Base-by-base conservation (phyloP, 2,797 vertebrate species). In the Myotis myotis region DNA sequence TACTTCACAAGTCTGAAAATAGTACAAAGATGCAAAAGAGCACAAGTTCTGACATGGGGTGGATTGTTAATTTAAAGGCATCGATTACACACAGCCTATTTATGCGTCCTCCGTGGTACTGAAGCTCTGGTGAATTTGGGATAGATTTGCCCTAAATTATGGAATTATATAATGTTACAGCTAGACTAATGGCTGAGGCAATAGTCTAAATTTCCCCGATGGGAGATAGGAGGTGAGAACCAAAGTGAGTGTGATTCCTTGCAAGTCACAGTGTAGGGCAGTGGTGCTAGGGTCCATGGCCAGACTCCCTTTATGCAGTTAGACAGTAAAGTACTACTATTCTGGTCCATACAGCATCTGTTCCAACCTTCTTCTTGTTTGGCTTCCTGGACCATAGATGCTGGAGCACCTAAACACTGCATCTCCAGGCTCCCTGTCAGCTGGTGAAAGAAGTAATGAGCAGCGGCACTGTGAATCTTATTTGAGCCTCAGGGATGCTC, bases 1-100 rank as follows among this genome's bases (percentile, higher is more conserved):
- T 51, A 53, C 23, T 86, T 94, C 22, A 74, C 12, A 90, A 83
- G 87, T 70, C 87, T 93, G n/a, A 82, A 91, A 94, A 89, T 60
- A 79, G 28, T 49, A 60, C 9, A 13, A 53, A 30, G 13, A 94
- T 51, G 30, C 62, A 6, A 30, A 62, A 76, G 38, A 80, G 41
- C 49, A 70, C 25, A 92, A 19, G 33, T 76, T 79, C 57, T 85
- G 57, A 71, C 0, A 1, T 44, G n/a, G 82, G 28, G 62, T 71
- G 64, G 3, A 30, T 79, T 94, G 93, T 83, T 55, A 70, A 89
- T 89, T 88, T 89, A 89, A 86, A 86, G 51, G 25, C 33, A 94
- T 47, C 41, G 38, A 0, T 78, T 76, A 71, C 0, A 1, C 44
- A 64, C 7, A 51, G 70, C 16, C 75, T 87, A 30, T 36, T 53